Conservation (phyloP, 2,797 vertebrate species). For the Acipenser oxyrinchus region DNA sequence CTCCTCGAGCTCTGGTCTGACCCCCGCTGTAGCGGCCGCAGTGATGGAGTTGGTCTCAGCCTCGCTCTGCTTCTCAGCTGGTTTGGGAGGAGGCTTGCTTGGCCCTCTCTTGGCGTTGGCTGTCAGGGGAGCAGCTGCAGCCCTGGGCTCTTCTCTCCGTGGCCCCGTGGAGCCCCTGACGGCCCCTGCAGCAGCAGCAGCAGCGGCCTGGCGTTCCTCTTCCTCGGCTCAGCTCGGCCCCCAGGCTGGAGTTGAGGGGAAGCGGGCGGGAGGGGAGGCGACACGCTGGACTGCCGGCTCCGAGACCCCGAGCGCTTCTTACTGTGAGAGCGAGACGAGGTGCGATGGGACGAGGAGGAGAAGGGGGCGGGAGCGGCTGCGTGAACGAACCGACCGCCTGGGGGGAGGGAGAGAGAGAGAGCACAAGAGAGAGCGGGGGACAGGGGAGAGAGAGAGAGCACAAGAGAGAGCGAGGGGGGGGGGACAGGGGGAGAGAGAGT, state of each 20-base stretch:
- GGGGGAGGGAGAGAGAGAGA: slow-evolving; percentile 12
- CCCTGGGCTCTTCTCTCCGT: slow-evolving; percentile 27
- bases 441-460: background rate
- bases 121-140: slow-evolving; percentile 39
- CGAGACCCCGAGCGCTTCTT: slow-evolving; percentile 80
- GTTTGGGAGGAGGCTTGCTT: slow-evolving; percentile 42
- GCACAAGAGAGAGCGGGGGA: background rate
- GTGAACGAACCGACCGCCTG: slow-evolving; percentile 86
- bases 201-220: slow-evolving; percentile 87
- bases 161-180: slow-evolving; percentile 40
- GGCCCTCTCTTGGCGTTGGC: slow-evolving; percentile 22
- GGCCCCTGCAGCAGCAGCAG: slow-evolving; percentile 64
- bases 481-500: background rate
- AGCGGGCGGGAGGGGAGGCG: slow-evolving; percentile 71
- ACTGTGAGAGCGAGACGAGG: slow-evolving; percentile 76
- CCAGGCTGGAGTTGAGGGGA: slow-evolving; percentile 87
- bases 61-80: slow-evolving; percentile 13
- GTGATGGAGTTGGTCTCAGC: slow-evolving; percentile 13
- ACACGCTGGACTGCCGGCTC: slow-evolving; percentile 82
- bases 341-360: slow-evolving; percentile 59
- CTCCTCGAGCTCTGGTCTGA: slow-evolving; percentile 14
- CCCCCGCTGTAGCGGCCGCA: slow-evolving; percentile 35
- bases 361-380: slow-evolving; percentile 84
- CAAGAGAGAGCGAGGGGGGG: slow-evolving; percentile 11
- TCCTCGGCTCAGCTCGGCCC: slow-evolving; percentile 89